Percentiles rank a stretch among this genome's conserved stretches.
Evolutionary conservation across 1,140 invertebrate species (phyloP).

Genomic region (Caenorhabditis brenneri): DNA sequence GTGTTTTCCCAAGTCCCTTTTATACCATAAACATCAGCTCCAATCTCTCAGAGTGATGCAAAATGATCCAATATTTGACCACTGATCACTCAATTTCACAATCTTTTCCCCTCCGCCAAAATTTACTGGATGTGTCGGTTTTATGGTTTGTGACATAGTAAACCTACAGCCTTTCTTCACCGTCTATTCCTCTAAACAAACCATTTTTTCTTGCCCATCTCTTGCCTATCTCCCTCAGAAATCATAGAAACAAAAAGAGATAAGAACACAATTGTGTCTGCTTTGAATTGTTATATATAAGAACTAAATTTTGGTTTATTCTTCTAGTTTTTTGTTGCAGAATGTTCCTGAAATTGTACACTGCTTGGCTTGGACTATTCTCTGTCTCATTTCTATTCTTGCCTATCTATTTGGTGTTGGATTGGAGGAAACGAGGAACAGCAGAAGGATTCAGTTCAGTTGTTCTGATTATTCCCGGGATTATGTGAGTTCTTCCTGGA

Average conservation of each 20-base stretch:
- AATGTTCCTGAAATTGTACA: slow-evolving; percentile 46
- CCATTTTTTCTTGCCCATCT: background rate
- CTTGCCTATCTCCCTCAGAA: background rate
- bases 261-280: background rate
- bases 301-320: too few species aligned
- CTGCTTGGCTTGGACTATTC: slow-evolving; percentile 65
- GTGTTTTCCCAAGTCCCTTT: too few species aligned
- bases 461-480: slow-evolving; percentile 65
- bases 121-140: background rate
- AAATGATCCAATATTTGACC: background rate
- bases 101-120: background rate
- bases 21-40: background rate
- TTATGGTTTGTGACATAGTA: slow-evolving; percentile 7
- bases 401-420: slow-evolving; percentile 59
- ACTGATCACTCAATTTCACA: background rate
- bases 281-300: too few species aligned
- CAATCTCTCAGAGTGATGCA: background rate
- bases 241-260: slow-evolving; percentile 12
- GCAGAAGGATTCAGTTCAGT: slow-evolving; percentile 70
- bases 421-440: slow-evolving; percentile 66
- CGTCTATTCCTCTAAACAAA: background rate
- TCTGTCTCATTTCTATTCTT: slow-evolving; percentile 67
- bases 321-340: too few species aligned
- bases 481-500: slow-evolving; percentile 64
- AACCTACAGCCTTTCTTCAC: background rate